phyloP scores from a whole-genome alignment of 2,113 vertebrate genomes.

The Tor tambroides region DNA sequence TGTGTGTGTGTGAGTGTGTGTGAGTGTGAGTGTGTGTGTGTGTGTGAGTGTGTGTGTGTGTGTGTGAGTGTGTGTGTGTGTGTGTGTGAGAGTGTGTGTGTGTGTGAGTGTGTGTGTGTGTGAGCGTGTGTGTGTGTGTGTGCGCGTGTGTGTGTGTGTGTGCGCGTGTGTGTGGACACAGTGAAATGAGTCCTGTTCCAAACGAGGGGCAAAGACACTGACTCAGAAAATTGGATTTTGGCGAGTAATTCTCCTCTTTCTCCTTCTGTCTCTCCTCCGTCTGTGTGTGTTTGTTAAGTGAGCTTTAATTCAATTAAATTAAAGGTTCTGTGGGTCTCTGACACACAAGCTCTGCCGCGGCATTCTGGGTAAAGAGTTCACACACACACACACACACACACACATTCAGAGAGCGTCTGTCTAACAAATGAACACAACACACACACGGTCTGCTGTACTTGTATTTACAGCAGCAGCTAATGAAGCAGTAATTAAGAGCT shows the following conservation, averaged over 20 bases:
- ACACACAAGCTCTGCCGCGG: conserved; percentile 28
- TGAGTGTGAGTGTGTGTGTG: too few relatives aligned
- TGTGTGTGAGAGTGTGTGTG: not conserved
- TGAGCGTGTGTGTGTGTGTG: not conserved
- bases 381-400: not conserved
- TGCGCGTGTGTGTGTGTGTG: too few relatives aligned
- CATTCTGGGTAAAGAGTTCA: conserved; percentile 14
- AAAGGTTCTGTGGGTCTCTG: conserved; percentile 58
- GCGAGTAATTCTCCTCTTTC: conserved; percentile 53
- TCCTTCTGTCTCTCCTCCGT: conserved; percentile 67
- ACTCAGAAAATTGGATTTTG: conserved; percentile 83
- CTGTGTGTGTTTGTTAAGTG: conserved; percentile 70
- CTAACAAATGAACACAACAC: too few relatives aligned
- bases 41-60: too few relatives aligned
- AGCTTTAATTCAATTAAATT: conserved; percentile 80
- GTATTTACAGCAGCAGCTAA: conserved; percentile 11
- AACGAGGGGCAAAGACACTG: conserved; percentile 12
- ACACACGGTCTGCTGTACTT: not conserved
- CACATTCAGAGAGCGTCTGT: too few relatives aligned
- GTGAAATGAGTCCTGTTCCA: conserved; percentile 36
- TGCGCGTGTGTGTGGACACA: not conserved
- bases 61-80: too few relatives aligned
- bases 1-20: too few relatives aligned
- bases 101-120: not conserved
- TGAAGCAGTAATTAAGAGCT: conserved; percentile 36